phyloP scores from a whole-genome alignment of 2,888 invertebrate genomes.

The Cephus runcator region DNA sequence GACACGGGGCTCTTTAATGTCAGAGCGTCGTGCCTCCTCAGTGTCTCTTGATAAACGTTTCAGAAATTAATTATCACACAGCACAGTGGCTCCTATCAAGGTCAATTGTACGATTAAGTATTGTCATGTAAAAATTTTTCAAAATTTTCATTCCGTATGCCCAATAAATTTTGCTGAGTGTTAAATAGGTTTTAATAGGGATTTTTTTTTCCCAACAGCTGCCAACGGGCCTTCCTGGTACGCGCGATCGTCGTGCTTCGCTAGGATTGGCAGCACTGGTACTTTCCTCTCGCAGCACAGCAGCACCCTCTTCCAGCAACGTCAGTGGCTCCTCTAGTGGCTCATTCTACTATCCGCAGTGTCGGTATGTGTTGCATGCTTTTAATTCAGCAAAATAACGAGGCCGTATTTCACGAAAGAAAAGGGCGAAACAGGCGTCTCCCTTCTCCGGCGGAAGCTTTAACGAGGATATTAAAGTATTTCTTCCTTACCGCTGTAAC shows the following conservation, averaged over 20 bases:
- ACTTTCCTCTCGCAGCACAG: neutral
- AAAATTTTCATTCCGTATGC: neutral
- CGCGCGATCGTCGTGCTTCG: neutral
- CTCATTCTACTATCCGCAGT: neutral
- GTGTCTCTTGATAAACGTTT: neutral
- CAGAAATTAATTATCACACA: neutral
- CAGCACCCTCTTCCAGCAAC: neutral
- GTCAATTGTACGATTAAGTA: neutral
- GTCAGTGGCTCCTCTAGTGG: neutral
- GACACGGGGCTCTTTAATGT: neutral
- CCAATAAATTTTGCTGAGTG: neutral
- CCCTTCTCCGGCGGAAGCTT: conserved; percentile 31
- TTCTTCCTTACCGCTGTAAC: conserved; percentile 30
- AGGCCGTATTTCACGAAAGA: conserved; percentile 42
- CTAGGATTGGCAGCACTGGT: neutral
- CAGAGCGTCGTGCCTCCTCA: neutral
- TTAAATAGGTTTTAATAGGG: too few relatives aligned
- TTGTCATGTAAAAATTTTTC: neutral
- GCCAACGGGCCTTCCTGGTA: neutral
- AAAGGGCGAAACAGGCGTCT: conserved; percentile 17
- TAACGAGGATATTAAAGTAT: conserved; percentile 52
- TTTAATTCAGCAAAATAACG: conserved; percentile 51
- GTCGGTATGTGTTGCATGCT: conserved; percentile 37
- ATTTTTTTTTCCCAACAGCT: neutral
- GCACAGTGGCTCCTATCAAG: neutral